Evolutionary conservation across 2,888 invertebrate genomes (phyloP).

Genomic region (Orgyia antiqua): DNA sequence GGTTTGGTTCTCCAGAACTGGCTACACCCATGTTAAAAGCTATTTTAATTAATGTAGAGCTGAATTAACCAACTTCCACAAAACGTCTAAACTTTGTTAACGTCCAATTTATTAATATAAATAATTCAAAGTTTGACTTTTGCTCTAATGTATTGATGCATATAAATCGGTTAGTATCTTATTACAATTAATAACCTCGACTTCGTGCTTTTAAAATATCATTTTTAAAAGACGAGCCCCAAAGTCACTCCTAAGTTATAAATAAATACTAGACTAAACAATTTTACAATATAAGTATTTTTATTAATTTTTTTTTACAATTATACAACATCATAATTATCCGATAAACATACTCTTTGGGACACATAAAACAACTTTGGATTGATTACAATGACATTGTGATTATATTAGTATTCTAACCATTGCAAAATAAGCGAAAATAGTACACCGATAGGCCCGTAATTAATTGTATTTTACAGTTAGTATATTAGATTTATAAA

Average conservation of each 20-base stretch:
- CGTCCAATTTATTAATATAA: slow-evolving; percentile 30
- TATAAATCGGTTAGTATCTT: slow-evolving; percentile 46
- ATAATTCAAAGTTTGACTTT: slow-evolving; percentile 68
- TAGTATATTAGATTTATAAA: slow-evolving; percentile 23
- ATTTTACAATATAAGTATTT: slow-evolving; percentile 73
- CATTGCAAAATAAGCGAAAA: slow-evolving; percentile 27
- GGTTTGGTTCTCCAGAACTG: no score
- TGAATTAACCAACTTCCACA: slow-evolving; percentile 40
- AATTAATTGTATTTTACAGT: slow-evolving; percentile 18
- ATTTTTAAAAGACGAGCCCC: slow-evolving; percentile 70
- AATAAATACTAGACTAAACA: slow-evolving; percentile 74
- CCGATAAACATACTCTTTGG: slow-evolving; percentile 74
- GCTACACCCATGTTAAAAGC: no score
- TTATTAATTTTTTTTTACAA: slow-evolving; percentile 67
- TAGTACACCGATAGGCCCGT: slow-evolving; percentile 24
- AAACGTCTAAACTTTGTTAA: slow-evolving; percentile 67
- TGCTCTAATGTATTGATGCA: slow-evolving; percentile 41
- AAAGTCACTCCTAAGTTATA: slow-evolving; percentile 46
- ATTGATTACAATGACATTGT: slow-evolving; percentile 40
- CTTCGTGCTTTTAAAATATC: slow-evolving; percentile 65
- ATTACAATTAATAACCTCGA: slow-evolving; percentile 46
- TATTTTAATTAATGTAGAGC: no score
- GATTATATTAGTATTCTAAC: slow-evolving; percentile 15
- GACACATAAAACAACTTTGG: slow-evolving; percentile 71
- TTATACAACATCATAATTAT: slow-evolving; percentile 68